Base-by-base conservation (phyloP, 2,797 vertebrate genomes). In the Nyctibius grandis region DNA sequence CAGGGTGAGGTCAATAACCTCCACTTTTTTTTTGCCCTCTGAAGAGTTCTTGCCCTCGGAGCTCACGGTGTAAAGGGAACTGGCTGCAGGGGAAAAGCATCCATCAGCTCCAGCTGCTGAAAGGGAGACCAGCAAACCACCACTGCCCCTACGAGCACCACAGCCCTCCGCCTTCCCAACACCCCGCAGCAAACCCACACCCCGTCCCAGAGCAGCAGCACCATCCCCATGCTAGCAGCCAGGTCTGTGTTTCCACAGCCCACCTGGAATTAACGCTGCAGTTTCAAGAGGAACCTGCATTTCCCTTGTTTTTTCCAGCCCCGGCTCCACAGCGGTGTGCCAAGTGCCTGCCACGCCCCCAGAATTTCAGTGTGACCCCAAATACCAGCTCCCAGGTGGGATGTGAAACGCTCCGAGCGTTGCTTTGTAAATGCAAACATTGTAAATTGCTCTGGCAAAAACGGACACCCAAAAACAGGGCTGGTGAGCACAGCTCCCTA, bases 1-100 rank as follows among this genome's bases (percentile, higher is more conserved):
- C 79, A 98, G 50, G 0, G 98, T 98, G 44, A 98, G 73, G 44
- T 98, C 98, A 2, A 98, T 98, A 14, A 98, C 96, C 67, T 98
- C 98, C n/a, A 97, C 96, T 44, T 97, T 98, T 53, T 96, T 98
- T 77, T 97, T 98, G 60, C 45, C 94, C 56, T 98, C 98, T 0
- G 93, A 25, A 4, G 87, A 40, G 54, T n/a, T 88, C 65, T 77
- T 97, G 59, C 96, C 88, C 20, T 98, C 98, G 1, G 96, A 83
- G 54, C 93, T 93, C 33, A 97, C 80, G 2, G 95, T 88, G 79
- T 97, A 98, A 48, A 97, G 95, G 38, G 96, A 68, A 33, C 91
- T 68, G 33, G 97, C 96, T 98, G 83, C 13, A 8, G 63, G 18
- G 53, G 60, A 22, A 40, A 54, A 47, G 33, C 70, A 45, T 36